A percentile compares a stretch with the other conserved stretches of the same genome.
Evolutionary conservation across 2,113 vertebrate genomes (phyloP).

Genomic region (Psammodynastes pulverulentus): DNA sequence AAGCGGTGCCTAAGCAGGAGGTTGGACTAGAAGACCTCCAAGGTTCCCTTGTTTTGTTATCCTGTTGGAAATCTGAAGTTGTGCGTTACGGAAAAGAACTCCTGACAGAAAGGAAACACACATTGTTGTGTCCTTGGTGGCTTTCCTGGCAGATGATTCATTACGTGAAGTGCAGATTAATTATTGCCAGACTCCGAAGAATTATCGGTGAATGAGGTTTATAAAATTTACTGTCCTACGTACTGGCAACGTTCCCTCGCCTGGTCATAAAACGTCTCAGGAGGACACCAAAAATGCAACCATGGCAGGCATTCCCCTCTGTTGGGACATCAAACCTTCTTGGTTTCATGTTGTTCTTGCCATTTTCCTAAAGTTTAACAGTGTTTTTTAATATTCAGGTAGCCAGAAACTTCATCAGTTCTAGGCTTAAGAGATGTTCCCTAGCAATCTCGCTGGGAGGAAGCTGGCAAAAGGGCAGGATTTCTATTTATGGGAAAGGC

Average conservation of each 20-base stretch:
- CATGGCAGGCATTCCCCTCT: no score
- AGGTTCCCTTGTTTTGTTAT: not conserved
- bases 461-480: not conserved
- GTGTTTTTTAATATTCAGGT: not conserved
- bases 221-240: not conserved
- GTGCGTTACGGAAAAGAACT: not conserved
- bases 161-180: not conserved
- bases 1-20: no score
- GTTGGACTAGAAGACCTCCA: no score
- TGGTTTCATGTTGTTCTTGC: not conserved
- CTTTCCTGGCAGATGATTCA: not conserved
- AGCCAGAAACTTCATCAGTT: no score
- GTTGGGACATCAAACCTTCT: not conserved
- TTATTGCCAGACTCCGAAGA: not conserved
- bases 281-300: not conserved
- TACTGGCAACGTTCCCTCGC: not conserved
- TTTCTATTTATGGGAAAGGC: not conserved
- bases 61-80: not conserved
- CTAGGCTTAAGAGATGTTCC: not conserved
- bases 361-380: not conserved
- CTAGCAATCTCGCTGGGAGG: no score
- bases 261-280: not conserved
- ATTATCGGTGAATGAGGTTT: not conserved
- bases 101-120: not conserved
- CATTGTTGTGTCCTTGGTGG: not conserved